Base-by-base conservation (phyloP, 1,140 invertebrate genomes). In the Aphelenchoides besseyi region DNA sequence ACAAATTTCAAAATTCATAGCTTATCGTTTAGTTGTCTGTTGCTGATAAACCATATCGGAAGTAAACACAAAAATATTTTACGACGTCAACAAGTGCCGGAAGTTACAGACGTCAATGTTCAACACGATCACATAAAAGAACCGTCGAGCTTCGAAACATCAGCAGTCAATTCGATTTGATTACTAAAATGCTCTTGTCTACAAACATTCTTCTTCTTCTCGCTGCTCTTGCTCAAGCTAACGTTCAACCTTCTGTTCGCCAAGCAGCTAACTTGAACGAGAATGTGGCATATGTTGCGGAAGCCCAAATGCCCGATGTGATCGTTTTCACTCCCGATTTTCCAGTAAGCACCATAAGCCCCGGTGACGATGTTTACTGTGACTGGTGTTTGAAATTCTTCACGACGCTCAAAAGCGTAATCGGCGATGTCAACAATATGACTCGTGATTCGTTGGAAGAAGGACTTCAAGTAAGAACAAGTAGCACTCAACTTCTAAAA, bases 381-480 rank as follows among this genome's bases (percentile, higher is more conserved):
- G 41, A 48, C 12, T 48, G 41, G 41, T 48, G 41, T 48, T 23
- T 48, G 41, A 48, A 59, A 33, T 59, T 59, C 55, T 59, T 59
- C 55, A 8, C 26, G 5, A 18, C 18, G 5, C 55, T 59, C 23
- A 59, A 59, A 33, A 23, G 23, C 18, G 5, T 59, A 5, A 59
- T 59, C 18, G 26, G 26, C 18, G 55, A 59, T 33, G 55, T 59
- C 5, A 18, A 59, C 55, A 18, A 59, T 8, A 59, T 59, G 55
- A 59, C 55, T 5, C 5, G 18, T 8, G 18, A 59, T 8, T 33
- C 26, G 18, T 33, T 59, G 55, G 55, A 18, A 33, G 55, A 59
- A 5, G 55, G 5, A 23, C 41, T 48, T 12, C 41, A 48, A 23
- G 41, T 48, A 23, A 48, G 41, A 12, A 23, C 12, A 16, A 12